Conservation (phyloP, 2,113 vertebrate species). For the Eulemur macaco region DNA sequence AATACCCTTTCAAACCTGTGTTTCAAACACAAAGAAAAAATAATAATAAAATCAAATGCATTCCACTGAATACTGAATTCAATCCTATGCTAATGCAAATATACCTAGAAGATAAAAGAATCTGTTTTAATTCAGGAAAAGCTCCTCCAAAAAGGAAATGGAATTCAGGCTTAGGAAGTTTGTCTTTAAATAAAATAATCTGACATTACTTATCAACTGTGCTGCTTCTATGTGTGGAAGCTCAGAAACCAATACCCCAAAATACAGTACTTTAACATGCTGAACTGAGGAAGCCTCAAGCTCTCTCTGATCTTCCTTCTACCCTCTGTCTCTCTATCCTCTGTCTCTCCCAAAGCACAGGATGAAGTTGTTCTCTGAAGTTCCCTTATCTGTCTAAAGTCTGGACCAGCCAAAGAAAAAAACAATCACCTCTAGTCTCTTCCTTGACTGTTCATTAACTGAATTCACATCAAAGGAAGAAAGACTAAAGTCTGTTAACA, state of each 20-base stretch:
- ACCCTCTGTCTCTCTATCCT: not conserved
- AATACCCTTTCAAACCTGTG: not conserved
- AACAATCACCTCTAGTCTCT: not conserved
- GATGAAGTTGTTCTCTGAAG: not conserved
- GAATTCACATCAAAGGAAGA: not conserved
- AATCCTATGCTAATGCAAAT: not conserved
- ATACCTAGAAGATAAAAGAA: not conserved
- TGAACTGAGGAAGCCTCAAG: not conserved
- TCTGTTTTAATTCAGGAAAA: not conserved
- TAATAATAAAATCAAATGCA: not conserved
- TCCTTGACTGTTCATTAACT: not conserved
- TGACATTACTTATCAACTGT: not conserved
- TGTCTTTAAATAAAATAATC: slow-evolving; percentile 14
- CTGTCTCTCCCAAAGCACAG: not conserved
- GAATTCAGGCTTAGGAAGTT: not conserved
- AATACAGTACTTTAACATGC: not conserved
- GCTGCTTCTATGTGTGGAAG: not conserved
- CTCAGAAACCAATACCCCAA: not conserved
- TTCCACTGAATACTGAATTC: not conserved
- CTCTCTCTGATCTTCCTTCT: not conserved
- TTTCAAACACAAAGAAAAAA: slow-evolving; percentile 36
- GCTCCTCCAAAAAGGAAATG: not conserved
- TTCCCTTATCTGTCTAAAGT: not conserved
- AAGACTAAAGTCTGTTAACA: not conserved
- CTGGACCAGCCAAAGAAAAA: not conserved